These are phyloP conservation scores for Cheilosia variabilis DNA, from an alignment of 2,888 invertebrate genomes.

Conservation along the genomic window DNA sequence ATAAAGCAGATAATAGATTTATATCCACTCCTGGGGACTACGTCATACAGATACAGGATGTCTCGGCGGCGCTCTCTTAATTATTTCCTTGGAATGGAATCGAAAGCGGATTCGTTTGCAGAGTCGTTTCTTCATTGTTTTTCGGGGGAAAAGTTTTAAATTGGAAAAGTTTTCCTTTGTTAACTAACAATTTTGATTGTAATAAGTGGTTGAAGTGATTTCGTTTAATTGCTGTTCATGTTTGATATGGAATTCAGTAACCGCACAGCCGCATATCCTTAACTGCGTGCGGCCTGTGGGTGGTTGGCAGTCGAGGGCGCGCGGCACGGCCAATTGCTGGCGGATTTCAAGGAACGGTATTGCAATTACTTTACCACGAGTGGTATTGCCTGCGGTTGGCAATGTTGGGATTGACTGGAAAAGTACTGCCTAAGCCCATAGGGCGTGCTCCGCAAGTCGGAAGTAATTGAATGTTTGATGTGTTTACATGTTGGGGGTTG, in stretches of 20 bases:
- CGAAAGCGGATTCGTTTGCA: slow-evolving; percentile 41
- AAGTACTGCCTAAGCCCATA: no score
- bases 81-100: slow-evolving; percentile 56
- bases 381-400: no score
- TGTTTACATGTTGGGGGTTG: no score
- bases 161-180: slow-evolving; percentile 66
- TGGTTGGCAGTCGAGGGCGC: no score
- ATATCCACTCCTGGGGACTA: slow-evolving; percentile 7
- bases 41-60: slow-evolving; percentile 64
- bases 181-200: slow-evolving; percentile 71
- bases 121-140: slow-evolving; percentile 54
- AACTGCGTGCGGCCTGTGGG: background rate
- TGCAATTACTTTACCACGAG: background rate
- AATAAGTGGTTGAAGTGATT: slow-evolving; percentile 75
- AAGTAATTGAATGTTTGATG: no score
- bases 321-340: background rate
- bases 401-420: no score
- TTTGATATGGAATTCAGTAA: slow-evolving; percentile 41
- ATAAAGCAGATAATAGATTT: background rate
- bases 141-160: slow-evolving; percentile 66
- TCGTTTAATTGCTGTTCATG: slow-evolving; percentile 69
- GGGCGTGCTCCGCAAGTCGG: no score
- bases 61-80: slow-evolving; percentile 46
- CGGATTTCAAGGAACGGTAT: background rate
- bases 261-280: background rate